Percentiles rank a stretch among this genome's conserved stretches.
phyloP scores from a whole-genome alignment of 2,888 invertebrate genomes.

The Polyploca ridens region DNA sequence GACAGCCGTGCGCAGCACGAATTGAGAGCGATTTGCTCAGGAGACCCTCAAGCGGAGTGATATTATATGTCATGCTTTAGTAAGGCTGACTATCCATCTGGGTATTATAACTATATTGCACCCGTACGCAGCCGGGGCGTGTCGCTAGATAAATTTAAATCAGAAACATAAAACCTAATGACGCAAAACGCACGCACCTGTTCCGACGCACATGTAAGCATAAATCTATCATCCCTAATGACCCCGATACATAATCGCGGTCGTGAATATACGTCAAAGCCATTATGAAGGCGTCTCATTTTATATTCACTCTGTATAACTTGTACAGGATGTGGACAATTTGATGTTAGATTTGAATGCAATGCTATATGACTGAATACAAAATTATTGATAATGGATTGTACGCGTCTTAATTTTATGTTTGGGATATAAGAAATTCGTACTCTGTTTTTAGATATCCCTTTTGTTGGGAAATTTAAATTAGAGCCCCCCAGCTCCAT shows the following conservation, averaged over 20 bases:
- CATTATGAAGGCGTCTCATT: background rate
- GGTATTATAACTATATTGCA: too few species aligned
- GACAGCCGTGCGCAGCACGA: too few species aligned
- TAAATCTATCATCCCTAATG: background rate
- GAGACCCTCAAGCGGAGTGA: too few species aligned
- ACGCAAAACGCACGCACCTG: background rate
- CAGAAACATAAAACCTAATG: too few species aligned
- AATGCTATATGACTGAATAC: background rate
- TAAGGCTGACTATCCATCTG: too few species aligned
- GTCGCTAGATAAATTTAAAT: too few species aligned
- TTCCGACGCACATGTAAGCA: background rate
- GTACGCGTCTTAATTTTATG: background rate
- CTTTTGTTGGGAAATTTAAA: too few species aligned
- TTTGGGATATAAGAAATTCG: background rate
- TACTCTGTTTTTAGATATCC: too few species aligned
- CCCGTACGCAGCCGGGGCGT: too few species aligned
- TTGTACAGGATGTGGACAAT: slow-evolving; percentile 32
- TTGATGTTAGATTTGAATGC: slow-evolving; percentile 18
- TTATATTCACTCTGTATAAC: slow-evolving; percentile 5
- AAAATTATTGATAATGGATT: slow-evolving; percentile 2
- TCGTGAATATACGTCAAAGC: background rate
- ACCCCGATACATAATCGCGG: background rate
- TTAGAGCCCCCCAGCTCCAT: too few species aligned
- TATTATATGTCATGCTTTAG: too few species aligned
- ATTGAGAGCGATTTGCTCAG: too few species aligned